Evolutionary conservation across 2,113 vertebrate genomes (phyloP).

Genomic region (Capreolus pygargus): DNA sequence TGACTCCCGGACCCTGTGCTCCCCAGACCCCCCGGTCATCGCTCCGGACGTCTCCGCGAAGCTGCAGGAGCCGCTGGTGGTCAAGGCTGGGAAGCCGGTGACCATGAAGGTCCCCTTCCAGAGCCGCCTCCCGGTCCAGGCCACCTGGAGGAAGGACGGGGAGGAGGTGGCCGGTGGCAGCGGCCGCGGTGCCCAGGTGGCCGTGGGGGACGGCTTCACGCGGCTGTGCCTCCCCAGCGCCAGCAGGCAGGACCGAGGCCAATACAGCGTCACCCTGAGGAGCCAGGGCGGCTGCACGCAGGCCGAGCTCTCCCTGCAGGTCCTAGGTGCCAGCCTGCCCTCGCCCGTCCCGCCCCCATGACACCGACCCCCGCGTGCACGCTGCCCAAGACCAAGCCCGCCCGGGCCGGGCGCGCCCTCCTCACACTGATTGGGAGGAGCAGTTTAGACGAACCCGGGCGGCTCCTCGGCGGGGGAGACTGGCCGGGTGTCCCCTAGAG

Average conservation of each 20-base stretch:
- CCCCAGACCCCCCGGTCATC: slow-evolving; percentile 87
- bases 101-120: slow-evolving; percentile 84
- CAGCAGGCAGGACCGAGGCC: slow-evolving; percentile 84
- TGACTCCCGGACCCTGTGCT: not conserved
- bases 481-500: too few species aligned
- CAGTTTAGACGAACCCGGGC: not conserved
- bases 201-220: slow-evolving; percentile 79
- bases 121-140: slow-evolving; percentile 86
- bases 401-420: rapidly evolving
- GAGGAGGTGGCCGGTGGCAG: slow-evolving; percentile 80
- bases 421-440: not conserved
- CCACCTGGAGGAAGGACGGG: slow-evolving; percentile 87
- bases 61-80: slow-evolving; percentile 82
- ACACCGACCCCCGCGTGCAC: rapidly evolving
- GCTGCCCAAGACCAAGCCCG: not conserved
- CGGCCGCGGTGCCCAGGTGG: slow-evolving; percentile 75
- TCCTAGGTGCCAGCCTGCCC: slow-evolving; percentile 83
- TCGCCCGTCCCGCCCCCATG: not conserved
- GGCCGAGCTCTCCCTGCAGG: slow-evolving; percentile 81
- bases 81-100: slow-evolving; percentile 83
- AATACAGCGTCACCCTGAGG: slow-evolving; percentile 88
- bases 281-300: slow-evolving; percentile 86
- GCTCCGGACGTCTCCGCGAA: slow-evolving; percentile 81
- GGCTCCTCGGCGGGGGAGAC: too few species aligned
- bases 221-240: slow-evolving; percentile 83